Evolutionary conservation across 2,113 vertebrate genomes (phyloP), one percentile per base, ranked within the genome.

Genomic region (Leptobrachium ailaonicum): DNA sequence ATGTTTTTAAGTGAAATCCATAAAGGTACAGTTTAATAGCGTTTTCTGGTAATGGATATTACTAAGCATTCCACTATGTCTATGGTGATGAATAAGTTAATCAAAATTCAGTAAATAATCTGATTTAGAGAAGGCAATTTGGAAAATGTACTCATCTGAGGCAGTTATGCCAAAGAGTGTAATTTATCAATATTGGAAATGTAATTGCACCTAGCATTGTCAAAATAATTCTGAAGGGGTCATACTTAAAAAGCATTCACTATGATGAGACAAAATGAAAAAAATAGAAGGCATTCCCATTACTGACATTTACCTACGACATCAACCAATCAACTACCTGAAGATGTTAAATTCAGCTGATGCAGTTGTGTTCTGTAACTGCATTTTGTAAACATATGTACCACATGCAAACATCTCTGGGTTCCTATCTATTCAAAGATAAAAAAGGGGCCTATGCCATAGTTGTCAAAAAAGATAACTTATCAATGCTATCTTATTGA

Each of bases 141-240:
- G 88, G 87, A 77, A 72, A 75, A 53, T 85, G 14, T 85, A 88
- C 90, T 90, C 90, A 90, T 85, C 80, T 82, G 82, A 88, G 83
- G 66, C 74, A 84, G 66, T 87, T 87, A 83, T 44, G 75, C 88
- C 75, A 90, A 89, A 90, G 85, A 74, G 77, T 58, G 82, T 81
- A 80, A 86, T 88, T 86, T 87, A 58, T 90, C 87, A 90, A 84
- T 85, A 87, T 56, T 85, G 69, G 42, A 83, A 86, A 87, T 71
- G 84, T 87, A 86, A 83, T 71, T 89, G 56, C 80, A 86, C 85
- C 79, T 71, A 72, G 58, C 85, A n/a, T 82, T 82, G 84, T 84
- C 85, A 87, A 88, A 90, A 90, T 88, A 88, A 88, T 85, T 85
- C 56, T 82, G 76, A 89, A 86, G 85, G 88, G 88, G 72, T 73